phyloP scores from a whole-genome alignment of 2,888 invertebrate genomes.

The Polydrusus cervinus region DNA sequence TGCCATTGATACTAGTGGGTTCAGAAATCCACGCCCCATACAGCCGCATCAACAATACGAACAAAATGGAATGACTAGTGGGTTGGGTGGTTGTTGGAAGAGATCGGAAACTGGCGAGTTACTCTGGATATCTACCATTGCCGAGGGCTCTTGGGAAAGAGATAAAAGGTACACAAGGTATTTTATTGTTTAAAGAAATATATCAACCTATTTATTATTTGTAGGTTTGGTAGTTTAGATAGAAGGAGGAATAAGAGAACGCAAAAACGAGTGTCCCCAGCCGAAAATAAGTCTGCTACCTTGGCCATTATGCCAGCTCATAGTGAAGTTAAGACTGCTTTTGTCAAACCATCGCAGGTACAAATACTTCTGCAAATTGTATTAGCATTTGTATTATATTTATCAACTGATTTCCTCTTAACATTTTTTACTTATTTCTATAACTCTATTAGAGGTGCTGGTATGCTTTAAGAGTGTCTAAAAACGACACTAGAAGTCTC shows the following conservation, averaged over 20 bases:
- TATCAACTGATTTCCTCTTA: too few relatives aligned
- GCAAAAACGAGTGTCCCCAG: conserved; percentile 67
- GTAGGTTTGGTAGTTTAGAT: conserved; percentile 77
- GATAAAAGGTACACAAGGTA: conserved; percentile 66
- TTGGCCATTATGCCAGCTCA: conserved; percentile 63
- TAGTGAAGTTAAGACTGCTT: conserved; percentile 63
- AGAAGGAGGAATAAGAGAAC: conserved; percentile 73
- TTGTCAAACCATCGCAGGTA: conserved; percentile 65
- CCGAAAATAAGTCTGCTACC: conserved; percentile 67
- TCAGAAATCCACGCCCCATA: conserved; percentile 67
- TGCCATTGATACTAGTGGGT: conserved; percentile 43
- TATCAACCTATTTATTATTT: neutral
- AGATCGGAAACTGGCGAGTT: conserved; percentile 67
- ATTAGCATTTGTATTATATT: neutral
- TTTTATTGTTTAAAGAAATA: neutral
- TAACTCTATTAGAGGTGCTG: too few relatives aligned
- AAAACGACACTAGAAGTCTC: too few relatives aligned
- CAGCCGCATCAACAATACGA: conserved; percentile 62
- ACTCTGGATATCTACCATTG: conserved; percentile 66
- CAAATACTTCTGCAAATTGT: conserved; percentile 9
- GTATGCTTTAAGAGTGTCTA: too few relatives aligned
- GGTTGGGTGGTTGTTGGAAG: conserved; percentile 70
- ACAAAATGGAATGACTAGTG: conserved; percentile 63
- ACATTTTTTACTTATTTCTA: conserved; percentile 11
- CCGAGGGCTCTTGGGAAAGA: conserved; percentile 66